A percentile compares a stretch with the other conserved stretches of the same genome.
phyloP scores from a whole-genome alignment of 2,797 vertebrate genomes.

The Coracias cyanogaster region DNA sequence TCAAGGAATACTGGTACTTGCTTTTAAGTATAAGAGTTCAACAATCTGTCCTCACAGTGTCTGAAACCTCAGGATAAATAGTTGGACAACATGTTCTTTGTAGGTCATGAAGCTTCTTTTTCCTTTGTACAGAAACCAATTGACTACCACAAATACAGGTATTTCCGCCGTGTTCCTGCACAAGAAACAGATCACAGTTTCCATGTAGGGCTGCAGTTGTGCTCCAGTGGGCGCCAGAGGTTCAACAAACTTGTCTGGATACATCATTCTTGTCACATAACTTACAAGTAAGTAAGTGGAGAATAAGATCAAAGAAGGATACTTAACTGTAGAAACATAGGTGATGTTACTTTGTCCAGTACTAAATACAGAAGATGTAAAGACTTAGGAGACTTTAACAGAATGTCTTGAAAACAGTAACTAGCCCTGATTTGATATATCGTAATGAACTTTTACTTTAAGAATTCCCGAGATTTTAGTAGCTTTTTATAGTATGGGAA shows the following conservation, averaged over 20 bases:
- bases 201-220: slow-evolving; percentile 92
- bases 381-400: not conserved
- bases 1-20: not conserved
- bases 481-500: not conserved
- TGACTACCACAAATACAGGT: slow-evolving; percentile 84
- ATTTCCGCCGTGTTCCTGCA: slow-evolving; percentile 87
- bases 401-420: not conserved
- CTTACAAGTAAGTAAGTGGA: slow-evolving; percentile 86
- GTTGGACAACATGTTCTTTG: not conserved
- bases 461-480: not conserved
- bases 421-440: not conserved
- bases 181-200: slow-evolving; percentile 93
- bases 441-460: not conserved
- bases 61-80: not conserved
- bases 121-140: slow-evolving; percentile 84
- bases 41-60: not conserved
- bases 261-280: slow-evolving; percentile 97
- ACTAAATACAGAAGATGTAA: not conserved
- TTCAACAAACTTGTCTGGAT: slow-evolving; percentile 96
- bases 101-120: not conserved
- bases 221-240: slow-evolving; percentile 91
- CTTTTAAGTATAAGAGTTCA: not conserved
- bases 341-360: not conserved
- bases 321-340: not conserved
- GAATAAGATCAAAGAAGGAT: not conserved